phyloP scores from a whole-genome alignment of 1,140 invertebrate species.

The Dreissena polymorpha region DNA sequence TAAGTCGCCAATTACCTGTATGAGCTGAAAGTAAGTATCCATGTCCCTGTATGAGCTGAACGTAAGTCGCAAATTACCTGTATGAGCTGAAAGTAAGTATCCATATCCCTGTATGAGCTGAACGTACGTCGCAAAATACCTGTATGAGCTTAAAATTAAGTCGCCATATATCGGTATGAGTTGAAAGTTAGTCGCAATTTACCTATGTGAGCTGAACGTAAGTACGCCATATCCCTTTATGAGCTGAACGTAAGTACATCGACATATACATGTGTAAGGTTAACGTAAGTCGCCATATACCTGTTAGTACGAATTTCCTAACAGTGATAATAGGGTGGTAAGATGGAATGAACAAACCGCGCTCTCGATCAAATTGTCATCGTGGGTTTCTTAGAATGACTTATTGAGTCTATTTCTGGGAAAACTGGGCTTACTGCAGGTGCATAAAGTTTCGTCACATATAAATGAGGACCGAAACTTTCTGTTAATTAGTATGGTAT shows the following conservation, averaged over 20 bases:
- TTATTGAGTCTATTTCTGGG: no score
- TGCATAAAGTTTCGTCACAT: no score
- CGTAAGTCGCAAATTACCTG: constrained; percentile 82
- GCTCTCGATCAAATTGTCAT: no score
- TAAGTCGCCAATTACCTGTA: constrained; percentile 82
- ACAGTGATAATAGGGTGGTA: no score
- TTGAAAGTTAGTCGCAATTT: constrained; percentile 83
- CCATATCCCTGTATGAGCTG: constrained; percentile 83
- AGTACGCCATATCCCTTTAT: constrained; percentile 82
- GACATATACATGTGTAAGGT: constrained; percentile 83
- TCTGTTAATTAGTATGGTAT: no score
- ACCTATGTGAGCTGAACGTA: constrained; percentile 83
- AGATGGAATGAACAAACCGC: no score
- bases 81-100: constrained; percentile 84
- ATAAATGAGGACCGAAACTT: no score
- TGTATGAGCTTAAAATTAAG: constrained; percentile 83
- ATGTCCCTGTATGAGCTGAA: constrained; percentile 83
- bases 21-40: constrained; percentile 83
- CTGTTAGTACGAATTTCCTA: no score
- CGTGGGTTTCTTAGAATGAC: no score
- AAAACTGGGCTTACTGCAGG: no score
- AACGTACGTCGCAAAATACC: constrained; percentile 82
- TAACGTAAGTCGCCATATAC: no score
- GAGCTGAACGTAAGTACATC: constrained; percentile 83
- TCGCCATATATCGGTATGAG: constrained; percentile 83